Conservation (phyloP, 92 coral and sea anemone genomes). For the Desmophyllum pertusum region DNA sequence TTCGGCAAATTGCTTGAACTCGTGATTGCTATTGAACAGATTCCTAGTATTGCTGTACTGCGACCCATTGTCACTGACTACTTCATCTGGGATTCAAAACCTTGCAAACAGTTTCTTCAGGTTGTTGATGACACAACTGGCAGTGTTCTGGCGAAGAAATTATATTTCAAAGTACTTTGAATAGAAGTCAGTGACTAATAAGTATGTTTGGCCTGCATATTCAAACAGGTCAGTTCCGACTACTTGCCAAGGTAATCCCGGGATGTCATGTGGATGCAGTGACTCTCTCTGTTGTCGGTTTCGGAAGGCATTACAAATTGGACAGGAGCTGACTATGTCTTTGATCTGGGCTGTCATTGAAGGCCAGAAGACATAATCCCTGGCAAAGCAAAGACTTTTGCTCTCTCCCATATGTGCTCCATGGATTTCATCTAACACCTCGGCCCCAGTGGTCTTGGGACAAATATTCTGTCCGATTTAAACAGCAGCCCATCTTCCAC, state of each 20-base stretch:
- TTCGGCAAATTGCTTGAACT: no score
- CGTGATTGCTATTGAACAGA: no score
- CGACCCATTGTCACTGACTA: no score
- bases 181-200: slow-evolving; percentile 55
- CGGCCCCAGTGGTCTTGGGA: slow-evolving; percentile 43
- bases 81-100: no score
- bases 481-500: slow-evolving; percentile 64
- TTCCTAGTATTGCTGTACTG: no score
- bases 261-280: slow-evolving; percentile 62
- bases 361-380: slow-evolving; percentile 63
- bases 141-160: no score
- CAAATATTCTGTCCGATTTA: slow-evolving; percentile 52
- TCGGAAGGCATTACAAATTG: slow-evolving; percentile 55
- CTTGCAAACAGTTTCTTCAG: no score
- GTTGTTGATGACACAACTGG: no score
- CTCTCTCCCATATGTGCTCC: slow-evolving; percentile 70
- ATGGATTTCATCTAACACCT: slow-evolving; percentile 50
- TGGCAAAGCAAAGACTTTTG: slow-evolving; percentile 42
- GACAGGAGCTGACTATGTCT: slow-evolving; percentile 56
- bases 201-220: slow-evolving; percentile 48
- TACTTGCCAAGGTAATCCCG: slow-evolving; percentile 63
- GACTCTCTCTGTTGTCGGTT: slow-evolving; percentile 54
- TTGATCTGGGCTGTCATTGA: slow-evolving; percentile 57
- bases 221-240: slow-evolving; percentile 67
- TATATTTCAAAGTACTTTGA: no score